These are phyloP conservation scores for Phoxinus dragarum DNA, from an alignment of 2,797 vertebrate genomes.

Conservation along the genomic window DNA sequence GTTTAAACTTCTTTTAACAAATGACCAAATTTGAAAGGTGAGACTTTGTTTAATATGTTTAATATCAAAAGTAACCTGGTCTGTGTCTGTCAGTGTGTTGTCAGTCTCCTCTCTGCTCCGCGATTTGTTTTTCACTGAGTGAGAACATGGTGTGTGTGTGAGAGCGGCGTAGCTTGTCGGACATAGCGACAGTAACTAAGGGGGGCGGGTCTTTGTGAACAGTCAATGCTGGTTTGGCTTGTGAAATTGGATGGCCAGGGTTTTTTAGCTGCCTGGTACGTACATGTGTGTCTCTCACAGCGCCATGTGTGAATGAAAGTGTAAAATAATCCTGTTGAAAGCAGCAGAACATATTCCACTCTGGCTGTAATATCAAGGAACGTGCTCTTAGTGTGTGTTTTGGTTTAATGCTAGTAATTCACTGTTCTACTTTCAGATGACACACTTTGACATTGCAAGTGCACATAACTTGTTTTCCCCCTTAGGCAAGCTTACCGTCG, in stretches of 20 bases:
- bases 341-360: conserved; percentile 1
- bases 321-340: conserved; percentile 15
- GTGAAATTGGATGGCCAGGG: not conserved
- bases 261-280: not conserved
- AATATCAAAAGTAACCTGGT: too few relatives aligned
- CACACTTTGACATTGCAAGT: conserved; percentile 11
- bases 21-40: too few relatives aligned
- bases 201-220: too few relatives aligned
- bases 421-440: not conserved
- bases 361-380: not conserved
- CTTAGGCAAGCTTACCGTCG: not conserved
- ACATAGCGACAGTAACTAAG: too few relatives aligned
- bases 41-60: too few relatives aligned
- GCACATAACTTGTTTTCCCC: conserved; percentile 22
- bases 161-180: too few relatives aligned
- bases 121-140: too few relatives aligned
- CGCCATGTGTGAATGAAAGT: not conserved
- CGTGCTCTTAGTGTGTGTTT: not conserved
- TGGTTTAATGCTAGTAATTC: not conserved
- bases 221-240: not conserved
- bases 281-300: not conserved
- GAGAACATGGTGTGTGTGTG: too few relatives aligned
- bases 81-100: too few relatives aligned
- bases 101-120: too few relatives aligned
- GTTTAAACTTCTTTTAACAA: too few relatives aligned